These are phyloP conservation scores for Protonemura montana DNA, from an alignment of 2,888 invertebrate species.

Conservation along the genomic window DNA sequence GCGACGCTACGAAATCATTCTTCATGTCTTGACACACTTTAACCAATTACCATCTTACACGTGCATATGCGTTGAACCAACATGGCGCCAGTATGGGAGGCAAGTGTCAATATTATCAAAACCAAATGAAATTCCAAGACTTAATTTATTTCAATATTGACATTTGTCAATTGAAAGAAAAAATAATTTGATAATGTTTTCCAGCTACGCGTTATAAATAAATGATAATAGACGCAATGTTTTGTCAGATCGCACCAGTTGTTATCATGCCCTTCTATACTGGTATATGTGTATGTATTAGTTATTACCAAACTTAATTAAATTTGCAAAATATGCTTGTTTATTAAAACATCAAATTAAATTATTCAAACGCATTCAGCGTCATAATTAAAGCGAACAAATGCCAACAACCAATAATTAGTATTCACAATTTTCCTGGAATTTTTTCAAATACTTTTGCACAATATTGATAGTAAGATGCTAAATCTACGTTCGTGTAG, in stretches of 20 bases:
- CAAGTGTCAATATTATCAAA: not conserved
- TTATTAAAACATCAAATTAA: not conserved
- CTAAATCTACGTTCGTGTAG: too few relatives aligned
- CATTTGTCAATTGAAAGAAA: not conserved
- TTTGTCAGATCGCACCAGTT: not conserved
- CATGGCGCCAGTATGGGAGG: not conserved
- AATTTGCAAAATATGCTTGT: not conserved
- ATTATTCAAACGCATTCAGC: not conserved
- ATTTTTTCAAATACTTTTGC: too few relatives aligned
- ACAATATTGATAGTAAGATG: too few relatives aligned
- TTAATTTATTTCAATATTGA: constrained; percentile 23
- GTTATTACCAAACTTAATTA: not conserved
- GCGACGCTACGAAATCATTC: not conserved
- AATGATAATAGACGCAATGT: not conserved
- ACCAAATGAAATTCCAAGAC: not conserved
- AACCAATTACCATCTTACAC: not conserved
- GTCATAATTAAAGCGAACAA: not conserved
- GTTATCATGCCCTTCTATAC: not conserved
- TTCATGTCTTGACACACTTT: not conserved
- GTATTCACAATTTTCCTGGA: too few relatives aligned
- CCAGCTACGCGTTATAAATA: not conserved
- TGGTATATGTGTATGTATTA: not conserved
- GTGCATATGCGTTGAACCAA: not conserved
- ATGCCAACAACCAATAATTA: too few relatives aligned
- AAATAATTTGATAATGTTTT: not conserved